phyloP scores from a whole-genome alignment of 2,797 vertebrate species.

The Brachyalestes nurse region DNA sequence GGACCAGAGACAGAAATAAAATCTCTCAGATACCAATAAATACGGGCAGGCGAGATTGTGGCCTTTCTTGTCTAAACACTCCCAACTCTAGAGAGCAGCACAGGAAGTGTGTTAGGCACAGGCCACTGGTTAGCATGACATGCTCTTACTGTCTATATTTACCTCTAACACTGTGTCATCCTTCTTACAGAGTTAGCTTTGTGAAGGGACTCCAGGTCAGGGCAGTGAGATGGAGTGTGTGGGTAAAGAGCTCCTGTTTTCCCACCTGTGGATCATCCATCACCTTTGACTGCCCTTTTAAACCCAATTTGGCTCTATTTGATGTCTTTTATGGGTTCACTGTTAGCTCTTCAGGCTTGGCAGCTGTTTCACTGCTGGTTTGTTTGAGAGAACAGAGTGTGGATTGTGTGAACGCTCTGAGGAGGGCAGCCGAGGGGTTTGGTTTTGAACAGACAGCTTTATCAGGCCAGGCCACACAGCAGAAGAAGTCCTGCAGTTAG shows the following conservation, averaged over 20 bases:
- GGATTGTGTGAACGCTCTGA: conserved; percentile 40
- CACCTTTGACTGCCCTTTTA: conserved; percentile 32
- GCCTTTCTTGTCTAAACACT: conserved; percentile 33
- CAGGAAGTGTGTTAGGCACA: conserved; percentile 38
- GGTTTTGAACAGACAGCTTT: conserved; percentile 1
- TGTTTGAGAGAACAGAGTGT: conserved; percentile 36
- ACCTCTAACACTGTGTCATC: conserved; percentile 6
- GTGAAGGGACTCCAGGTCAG: conserved; percentile 10
- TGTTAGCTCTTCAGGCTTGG: conserved; percentile 24
- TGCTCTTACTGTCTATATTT: conserved; percentile 38
- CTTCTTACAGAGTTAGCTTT: conserved; percentile 6
- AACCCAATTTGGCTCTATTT: conserved; percentile 36
- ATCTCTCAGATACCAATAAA: conserved; percentile 12
- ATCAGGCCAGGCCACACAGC: neutral
- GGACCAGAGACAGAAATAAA: conserved; percentile 17
- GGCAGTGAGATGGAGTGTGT: neutral
- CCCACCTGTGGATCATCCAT: conserved; percentile 17
- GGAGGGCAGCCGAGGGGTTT: conserved; percentile 16
- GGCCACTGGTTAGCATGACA: conserved; percentile 8
- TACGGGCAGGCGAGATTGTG: conserved; percentile 21
- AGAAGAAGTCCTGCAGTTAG: neutral
- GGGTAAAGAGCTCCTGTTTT: conserved; percentile 6
- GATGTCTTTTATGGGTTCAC: conserved; percentile 22
- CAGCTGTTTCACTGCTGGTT: conserved; percentile 28
- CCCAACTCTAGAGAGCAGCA: conserved; percentile 17